Base-by-base conservation (phyloP, 2,113 vertebrate species). In the Lepus timidus region DNA sequence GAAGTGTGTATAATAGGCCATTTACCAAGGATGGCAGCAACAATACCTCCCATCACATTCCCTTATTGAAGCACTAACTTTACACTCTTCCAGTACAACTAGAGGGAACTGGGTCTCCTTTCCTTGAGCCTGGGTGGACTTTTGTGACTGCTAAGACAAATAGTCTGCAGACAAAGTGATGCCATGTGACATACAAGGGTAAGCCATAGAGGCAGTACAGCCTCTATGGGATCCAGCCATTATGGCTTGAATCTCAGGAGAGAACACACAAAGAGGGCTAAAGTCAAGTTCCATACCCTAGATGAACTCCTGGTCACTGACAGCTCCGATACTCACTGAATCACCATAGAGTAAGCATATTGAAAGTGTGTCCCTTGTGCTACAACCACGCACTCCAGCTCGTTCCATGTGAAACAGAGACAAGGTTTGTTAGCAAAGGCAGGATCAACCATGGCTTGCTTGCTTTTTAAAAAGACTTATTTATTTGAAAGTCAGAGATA, bases 211-310 rank as follows among this genome's bases (percentile, higher is more conserved):
- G 7, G 62, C 5, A 31, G 36, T 20, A 23, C 22, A 22, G 12
- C 33, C 33, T 33, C 33, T 33, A 33, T 22, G 11, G 9, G 2
- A 4, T 19, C 36, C 17, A 11, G 29, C 7, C 1, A 5, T 27
- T 11, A 6, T 11, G 31, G 3, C 51, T 17, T 33, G 80, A 70
- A 36, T 3, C 44, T 19, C 70, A 22, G 58, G 58, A 83, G 79
- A n/a, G 31, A 22, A 33, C 61, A 2, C 25, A 14, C 4, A 16
- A 29, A 58, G 0, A 20, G 31, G 25, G 39, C 17, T 25, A 39
- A 9, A 4, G 61, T 2, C 2, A 16, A 13, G 4, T 29, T 3
- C 8, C 11, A 4, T 9, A 23, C 3, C 3, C 29, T 29, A 9
- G 33, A 14, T 36, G 62, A 9, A 51, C 9, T 68, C 51, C 80